Evolutionary conservation across 1,140 invertebrate species (phyloP).

Genomic region (Antheraea pernyi): DNA sequence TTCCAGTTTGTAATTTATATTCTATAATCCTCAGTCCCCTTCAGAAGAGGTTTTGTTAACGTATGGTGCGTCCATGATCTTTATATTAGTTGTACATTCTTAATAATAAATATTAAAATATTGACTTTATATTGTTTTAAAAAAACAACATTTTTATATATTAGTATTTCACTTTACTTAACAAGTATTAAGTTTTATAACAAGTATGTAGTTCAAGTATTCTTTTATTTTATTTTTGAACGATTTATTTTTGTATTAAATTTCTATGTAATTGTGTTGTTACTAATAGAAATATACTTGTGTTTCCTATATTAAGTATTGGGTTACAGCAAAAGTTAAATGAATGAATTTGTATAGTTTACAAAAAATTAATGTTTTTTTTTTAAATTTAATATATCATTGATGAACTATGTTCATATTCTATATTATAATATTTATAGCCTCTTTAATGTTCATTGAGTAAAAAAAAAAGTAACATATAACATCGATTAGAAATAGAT

Average conservation of each 20-base stretch:
- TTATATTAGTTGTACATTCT: background rate
- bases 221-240: constrained; percentile 2
- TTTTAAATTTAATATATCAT: too few species aligned
- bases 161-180: background rate
- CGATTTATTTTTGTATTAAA: background rate
- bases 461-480: too few species aligned
- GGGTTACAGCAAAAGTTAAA: too few species aligned
- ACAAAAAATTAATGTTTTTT: too few species aligned
- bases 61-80: constrained; percentile 26
- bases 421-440: too few species aligned
- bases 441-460: too few species aligned
- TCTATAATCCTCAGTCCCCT: constrained; percentile 45
- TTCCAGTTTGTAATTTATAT: constrained; percentile 48
- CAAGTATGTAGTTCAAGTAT: background rate
- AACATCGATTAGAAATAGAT: too few species aligned
- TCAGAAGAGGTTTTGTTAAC: constrained; percentile 15
- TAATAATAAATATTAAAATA: background rate
- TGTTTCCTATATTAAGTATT: too few species aligned
- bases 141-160: background rate
- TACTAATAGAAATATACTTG: background rate
- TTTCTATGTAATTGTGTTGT: constrained; percentile 11
- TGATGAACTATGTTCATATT: too few species aligned
- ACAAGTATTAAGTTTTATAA: constrained; percentile 3
- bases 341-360: too few species aligned
- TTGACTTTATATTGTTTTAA: background rate